A percentile compares a stretch with the other conserved stretches of the same genome.
Conservation (phyloP, 2,888 invertebrate genomes). For the Plebejus argus region DNA sequence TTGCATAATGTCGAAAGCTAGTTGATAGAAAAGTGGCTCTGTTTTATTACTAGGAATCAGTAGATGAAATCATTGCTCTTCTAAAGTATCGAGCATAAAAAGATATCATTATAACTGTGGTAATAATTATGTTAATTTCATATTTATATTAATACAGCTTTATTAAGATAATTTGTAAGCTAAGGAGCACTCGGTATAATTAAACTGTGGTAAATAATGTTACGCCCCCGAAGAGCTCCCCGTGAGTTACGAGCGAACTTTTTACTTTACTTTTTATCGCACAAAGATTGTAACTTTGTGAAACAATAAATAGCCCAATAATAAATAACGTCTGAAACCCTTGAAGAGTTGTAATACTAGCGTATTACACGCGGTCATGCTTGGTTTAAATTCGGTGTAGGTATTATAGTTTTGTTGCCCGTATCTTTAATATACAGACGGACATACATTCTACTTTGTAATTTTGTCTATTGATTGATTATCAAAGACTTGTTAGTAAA, state of each 20-base stretch:
- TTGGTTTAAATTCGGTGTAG: neutral
- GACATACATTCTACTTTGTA: no score
- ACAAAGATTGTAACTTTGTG: constrained; percentile 12
- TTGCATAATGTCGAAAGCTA: no score
- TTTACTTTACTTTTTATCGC: constrained; percentile 9
- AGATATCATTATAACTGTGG: no score
- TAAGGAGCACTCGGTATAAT: neutral
- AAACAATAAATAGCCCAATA: constrained; percentile 11
- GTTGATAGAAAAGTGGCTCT: no score
- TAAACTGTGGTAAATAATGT: neutral
- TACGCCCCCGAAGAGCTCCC: neutral
- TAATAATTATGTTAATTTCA: neutral
- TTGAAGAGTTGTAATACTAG: neutral
- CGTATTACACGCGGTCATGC: neutral
- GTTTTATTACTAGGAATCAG: no score
- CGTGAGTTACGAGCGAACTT: neutral
- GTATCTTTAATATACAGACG: no score
- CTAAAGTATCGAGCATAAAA: no score
- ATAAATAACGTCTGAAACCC: neutral
- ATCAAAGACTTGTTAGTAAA: no score
- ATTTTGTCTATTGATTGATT: no score
- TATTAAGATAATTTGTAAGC: neutral
- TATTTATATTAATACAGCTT: neutral
- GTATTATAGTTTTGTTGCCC: neutral
- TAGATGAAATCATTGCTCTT: no score